Evolutionary conservation across 2,113 vertebrate species (phyloP).

Genomic region (Eclectus roratus): DNA sequence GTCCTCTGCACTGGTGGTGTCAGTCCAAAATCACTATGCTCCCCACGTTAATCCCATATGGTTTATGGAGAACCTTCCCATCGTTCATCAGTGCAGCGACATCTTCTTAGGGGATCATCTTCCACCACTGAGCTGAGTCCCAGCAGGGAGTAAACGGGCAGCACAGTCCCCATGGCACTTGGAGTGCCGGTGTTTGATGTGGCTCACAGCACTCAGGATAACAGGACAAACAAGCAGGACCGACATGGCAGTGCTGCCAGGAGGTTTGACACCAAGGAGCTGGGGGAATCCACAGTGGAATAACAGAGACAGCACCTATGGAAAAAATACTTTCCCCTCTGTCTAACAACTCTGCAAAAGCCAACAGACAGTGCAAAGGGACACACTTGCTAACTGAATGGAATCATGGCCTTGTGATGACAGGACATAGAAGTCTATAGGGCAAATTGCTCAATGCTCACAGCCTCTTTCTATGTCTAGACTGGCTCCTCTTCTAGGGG

Average conservation of each 20-base stretch:
- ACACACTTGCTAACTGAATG: neutral
- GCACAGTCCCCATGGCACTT: neutral
- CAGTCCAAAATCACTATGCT: neutral
- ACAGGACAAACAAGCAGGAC: slow-evolving; percentile 3
- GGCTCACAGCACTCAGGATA: neutral
- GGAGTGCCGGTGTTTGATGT: fast-evolving
- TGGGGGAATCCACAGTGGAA: neutral
- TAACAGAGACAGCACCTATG: neutral
- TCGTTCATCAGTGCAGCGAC: fast-evolving
- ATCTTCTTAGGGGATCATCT: neutral
- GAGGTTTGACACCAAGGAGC: neutral
- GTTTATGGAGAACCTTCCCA: neutral
- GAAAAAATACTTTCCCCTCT: neutral
- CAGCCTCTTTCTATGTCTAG: neutral
- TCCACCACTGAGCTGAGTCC: neutral
- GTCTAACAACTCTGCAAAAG: neutral
- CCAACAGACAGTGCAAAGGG: neutral
- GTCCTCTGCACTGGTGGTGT: neutral
- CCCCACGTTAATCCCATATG: fast-evolving
- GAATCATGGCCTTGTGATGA: neutral
- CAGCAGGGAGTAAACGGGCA: neutral
- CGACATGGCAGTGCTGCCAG: neutral
- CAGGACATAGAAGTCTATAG: neutral
- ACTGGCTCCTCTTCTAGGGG: neutral
- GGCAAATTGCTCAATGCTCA: neutral